Percentiles rank a stretch among this genome's conserved stretches.
These are phyloP conservation scores for Tarsius wallacei DNA, from an alignment of 2,797 vertebrate genomes.

Conservation along the genomic window DNA sequence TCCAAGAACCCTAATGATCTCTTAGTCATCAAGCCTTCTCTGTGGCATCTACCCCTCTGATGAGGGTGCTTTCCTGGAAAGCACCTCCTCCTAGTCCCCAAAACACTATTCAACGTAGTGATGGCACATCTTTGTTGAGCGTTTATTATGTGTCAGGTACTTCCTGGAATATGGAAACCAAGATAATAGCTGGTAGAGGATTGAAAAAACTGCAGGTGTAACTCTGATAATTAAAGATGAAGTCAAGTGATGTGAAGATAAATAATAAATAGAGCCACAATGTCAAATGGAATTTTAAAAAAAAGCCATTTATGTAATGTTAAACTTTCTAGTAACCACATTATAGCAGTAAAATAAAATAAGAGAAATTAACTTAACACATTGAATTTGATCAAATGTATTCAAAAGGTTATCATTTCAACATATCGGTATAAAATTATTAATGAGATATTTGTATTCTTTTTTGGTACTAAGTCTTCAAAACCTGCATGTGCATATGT, in stretches of 20 bases:
- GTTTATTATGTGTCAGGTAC: not conserved
- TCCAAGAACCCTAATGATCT: not conserved
- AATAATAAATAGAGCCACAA: not conserved
- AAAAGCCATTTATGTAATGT: not conserved
- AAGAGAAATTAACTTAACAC: not conserved
- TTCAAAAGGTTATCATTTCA: not conserved
- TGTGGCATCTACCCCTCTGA: not conserved
- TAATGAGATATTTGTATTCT: not conserved
- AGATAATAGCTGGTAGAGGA: not conserved
- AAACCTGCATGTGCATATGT: not conserved
- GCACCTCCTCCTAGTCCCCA: not conserved
- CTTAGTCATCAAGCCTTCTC: not conserved
- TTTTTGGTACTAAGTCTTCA: not conserved
- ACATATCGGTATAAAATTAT: not conserved
- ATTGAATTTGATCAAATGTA: conserved; percentile 1
- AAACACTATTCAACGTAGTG: not conserved
- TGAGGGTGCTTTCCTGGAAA: not conserved
- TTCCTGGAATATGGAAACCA: not conserved
- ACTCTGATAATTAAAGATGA: conserved; percentile 29
- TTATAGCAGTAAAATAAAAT: conserved; percentile 11
- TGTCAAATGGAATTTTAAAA: not conserved
- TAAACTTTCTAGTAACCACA: not conserved
- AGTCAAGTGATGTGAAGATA: not conserved
- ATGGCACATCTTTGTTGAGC: not conserved
- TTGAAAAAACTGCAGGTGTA: not conserved